phyloP scores from a whole-genome alignment of 2,113 vertebrate species.

The Maccullochella peelii region DNA sequence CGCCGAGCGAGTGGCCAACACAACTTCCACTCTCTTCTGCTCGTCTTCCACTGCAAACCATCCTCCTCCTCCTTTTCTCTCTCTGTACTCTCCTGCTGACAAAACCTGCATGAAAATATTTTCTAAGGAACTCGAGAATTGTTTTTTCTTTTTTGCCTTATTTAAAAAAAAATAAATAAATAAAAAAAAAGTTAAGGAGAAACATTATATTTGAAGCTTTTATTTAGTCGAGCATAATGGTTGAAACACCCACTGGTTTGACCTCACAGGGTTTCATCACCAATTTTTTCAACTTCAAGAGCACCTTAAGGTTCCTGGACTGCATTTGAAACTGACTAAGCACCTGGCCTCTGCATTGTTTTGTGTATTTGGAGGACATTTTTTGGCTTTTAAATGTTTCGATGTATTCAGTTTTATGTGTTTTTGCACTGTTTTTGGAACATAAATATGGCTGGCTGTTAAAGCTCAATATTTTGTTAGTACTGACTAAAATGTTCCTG shows the following conservation, averaged over 20 bases:
- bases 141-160: background rate
- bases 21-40: slow-evolving; percentile 46
- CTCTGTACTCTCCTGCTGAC: background rate
- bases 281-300: background rate
- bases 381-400: background rate
- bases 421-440: background rate
- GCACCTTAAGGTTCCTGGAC: background rate
- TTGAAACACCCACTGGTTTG: background rate
- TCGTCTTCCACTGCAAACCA: slow-evolving; percentile 6
- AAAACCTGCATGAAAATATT: background rate
- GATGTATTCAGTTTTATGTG: background rate
- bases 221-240: background rate
- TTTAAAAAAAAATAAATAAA: no score
- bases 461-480: background rate
- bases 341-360: background rate
- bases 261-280: background rate
- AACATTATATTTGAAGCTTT: background rate
- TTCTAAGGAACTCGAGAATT: background rate
- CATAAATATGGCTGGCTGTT: background rate
- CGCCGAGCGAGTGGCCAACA: slow-evolving; percentile 55
- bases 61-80: slow-evolving; percentile 12
- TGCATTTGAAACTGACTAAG: background rate
- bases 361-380: background rate
- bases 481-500: background rate
- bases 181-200: background rate